Percentiles rank a stretch among this genome's conserved stretches.
These are phyloP conservation scores for Berghia stephanieae DNA, from an alignment of 1,140 invertebrate genomes.

Conservation along the genomic window DNA sequence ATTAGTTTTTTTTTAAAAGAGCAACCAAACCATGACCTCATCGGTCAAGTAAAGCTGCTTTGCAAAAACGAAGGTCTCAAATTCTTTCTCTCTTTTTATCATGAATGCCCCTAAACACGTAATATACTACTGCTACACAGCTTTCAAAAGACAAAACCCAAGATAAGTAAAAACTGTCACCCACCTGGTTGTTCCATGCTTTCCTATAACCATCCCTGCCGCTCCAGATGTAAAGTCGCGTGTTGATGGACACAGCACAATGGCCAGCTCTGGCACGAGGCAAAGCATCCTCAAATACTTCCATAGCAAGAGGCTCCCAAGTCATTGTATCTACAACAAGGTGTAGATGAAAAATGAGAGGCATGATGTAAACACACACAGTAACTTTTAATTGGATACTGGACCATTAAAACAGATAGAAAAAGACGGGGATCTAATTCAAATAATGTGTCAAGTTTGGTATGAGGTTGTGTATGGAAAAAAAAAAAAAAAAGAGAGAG, in stretches of 20 bases:
- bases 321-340: conserved; percentile 80
- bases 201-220: conserved; percentile 98
- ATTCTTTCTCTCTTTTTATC: not conserved
- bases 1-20: too few species aligned
- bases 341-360: not conserved
- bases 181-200: conserved; percentile 99
- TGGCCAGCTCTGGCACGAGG: conserved; percentile 96
- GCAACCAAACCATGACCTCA: too few species aligned
- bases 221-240: conserved; percentile 96
- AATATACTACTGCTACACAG: not conserved
- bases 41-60: not conserved
- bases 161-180: conserved; percentile 27
- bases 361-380: not conserved
- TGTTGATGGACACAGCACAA: conserved; percentile 94
- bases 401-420: too few species aligned
- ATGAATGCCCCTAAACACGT: not conserved
- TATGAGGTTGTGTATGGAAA: too few species aligned
- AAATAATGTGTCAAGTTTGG: too few species aligned
- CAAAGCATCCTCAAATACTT: conserved; percentile 87
- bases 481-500: too few species aligned
- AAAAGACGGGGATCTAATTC: too few species aligned
- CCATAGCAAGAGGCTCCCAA: conserved; percentile 91
- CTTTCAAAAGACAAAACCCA: not conserved
- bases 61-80: not conserved
- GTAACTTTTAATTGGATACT: too few species aligned